These are phyloP conservation scores for Eulemur macaco DNA, from an alignment of 2,113 vertebrate genomes.

Conservation along the genomic window DNA sequence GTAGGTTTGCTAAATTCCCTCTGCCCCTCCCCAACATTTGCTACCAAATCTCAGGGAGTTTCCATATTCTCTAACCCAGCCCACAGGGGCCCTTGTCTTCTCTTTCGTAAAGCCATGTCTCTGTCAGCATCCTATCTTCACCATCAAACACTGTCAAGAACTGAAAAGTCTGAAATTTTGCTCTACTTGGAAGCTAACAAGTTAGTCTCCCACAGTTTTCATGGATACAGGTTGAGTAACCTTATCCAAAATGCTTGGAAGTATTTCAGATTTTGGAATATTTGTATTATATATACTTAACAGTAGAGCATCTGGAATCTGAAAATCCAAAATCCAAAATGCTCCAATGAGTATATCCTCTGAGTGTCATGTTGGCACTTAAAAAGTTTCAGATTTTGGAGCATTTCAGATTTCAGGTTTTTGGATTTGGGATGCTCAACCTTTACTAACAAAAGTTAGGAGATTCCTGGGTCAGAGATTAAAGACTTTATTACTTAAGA, in stretches of 20 bases:
- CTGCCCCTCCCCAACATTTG: not conserved
- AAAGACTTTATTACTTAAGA: not conserved
- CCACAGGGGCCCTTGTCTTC: not conserved
- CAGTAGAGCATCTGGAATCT: not conserved
- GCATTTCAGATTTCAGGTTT: not conserved
- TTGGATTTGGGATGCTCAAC: not conserved
- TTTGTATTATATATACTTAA: not conserved
- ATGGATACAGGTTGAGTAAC: not conserved
- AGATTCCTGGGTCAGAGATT: not conserved
- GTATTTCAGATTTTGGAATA: not conserved
- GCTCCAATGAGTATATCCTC: not conserved
- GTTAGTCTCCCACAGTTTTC: not conserved
- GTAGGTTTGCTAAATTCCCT: not conserved
- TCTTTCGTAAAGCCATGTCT: not conserved
- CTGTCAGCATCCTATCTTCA: not conserved
- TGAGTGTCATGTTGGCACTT: not conserved
- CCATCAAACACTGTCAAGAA: not conserved
- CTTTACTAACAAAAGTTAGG: not conserved
- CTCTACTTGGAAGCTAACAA: not conserved
- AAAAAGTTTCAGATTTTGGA: not conserved
- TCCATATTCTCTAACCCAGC: not conserved
- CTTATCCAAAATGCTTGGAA: not conserved
- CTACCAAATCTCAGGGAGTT: not conserved
- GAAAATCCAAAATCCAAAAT: not conserved
- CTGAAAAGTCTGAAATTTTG: not conserved